phyloP scores from a whole-genome alignment of 2,797 vertebrate genomes.

The Craterocephalus amniculus region DNA sequence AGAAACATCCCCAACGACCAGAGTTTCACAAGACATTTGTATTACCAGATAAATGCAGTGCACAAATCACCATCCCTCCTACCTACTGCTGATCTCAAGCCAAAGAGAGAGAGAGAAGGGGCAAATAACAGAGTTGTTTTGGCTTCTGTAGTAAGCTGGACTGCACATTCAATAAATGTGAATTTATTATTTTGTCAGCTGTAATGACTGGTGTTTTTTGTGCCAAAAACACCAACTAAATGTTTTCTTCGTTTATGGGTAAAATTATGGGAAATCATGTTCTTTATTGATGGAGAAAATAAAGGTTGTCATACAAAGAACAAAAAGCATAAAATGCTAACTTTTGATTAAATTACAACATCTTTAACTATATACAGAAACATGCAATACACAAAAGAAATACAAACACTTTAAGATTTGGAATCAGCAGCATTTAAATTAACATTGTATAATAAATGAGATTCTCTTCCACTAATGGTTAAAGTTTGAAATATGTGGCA shows the following conservation, averaged over 20 bases:
- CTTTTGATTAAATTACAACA: neutral
- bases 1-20: slow-evolving; percentile 7
- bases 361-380: neutral
- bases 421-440: neutral
- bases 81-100: slow-evolving; percentile 15
- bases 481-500: neutral
- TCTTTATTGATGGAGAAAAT: neutral
- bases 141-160: slow-evolving; percentile 7
- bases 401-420: neutral
- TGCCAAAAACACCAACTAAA: neutral
- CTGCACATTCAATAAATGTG: slow-evolving; percentile 18
- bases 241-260: slow-evolving; percentile 22
- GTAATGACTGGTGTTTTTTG: neutral
- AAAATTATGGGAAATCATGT: neutral
- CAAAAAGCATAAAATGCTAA: neutral
- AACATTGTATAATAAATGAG: neutral
- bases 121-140: no score
- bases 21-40: neutral
- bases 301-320: neutral
- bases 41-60: slow-evolving; percentile 13
- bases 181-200: slow-evolving; percentile 34
- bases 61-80: neutral
- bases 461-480: neutral
- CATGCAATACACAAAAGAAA: neutral
- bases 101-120: neutral